Percentiles rank a stretch among this genome's conserved stretches.
Evolutionary conservation across 1,140 invertebrate species (phyloP).

Genomic region (Babylonia areolata): DNA sequence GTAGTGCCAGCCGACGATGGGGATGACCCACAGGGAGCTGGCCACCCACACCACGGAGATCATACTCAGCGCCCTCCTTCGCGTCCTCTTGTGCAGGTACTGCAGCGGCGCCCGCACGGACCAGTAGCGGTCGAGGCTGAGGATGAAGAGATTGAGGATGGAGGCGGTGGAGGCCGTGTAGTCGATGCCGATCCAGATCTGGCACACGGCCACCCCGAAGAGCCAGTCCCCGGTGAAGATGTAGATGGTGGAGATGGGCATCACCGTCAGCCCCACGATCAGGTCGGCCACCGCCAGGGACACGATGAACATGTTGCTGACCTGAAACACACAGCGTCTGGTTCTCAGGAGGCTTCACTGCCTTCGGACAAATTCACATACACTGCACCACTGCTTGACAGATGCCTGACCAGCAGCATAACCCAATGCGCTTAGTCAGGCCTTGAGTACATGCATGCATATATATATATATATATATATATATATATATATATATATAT

Average conservation of each 20-base stretch:
- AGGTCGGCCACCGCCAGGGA: constrained; percentile 82
- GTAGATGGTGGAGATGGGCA: constrained; percentile 82
- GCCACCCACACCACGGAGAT: constrained; percentile 79
- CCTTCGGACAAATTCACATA: too few species aligned
- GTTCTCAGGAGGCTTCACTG: too few species aligned
- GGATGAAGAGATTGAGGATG: constrained; percentile 81
- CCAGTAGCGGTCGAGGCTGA: constrained; percentile 76
- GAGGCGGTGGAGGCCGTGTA: constrained; percentile 82
- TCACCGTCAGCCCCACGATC: constrained; percentile 81
- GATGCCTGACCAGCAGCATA: too few species aligned
- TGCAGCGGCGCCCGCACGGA: constrained; percentile 81
- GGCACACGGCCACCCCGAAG: constrained; percentile 79
- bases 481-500: too few species aligned
- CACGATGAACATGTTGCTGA: constrained; percentile 83
- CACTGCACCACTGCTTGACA: too few species aligned
- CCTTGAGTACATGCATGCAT: neutral
- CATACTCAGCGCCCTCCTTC: constrained; percentile 77
- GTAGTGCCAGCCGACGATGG: constrained; percentile 79
- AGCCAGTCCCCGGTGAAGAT: constrained; percentile 80
- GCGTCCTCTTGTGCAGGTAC: constrained; percentile 80
- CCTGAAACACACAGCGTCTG: constrained; percentile 57
- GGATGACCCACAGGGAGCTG: constrained; percentile 78
- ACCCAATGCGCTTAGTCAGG: too few species aligned
- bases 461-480: too few species aligned
- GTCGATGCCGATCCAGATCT: constrained; percentile 77